Conservation (phyloP, 1,140 invertebrate genomes). For the Drosophila mojavensis region DNA sequence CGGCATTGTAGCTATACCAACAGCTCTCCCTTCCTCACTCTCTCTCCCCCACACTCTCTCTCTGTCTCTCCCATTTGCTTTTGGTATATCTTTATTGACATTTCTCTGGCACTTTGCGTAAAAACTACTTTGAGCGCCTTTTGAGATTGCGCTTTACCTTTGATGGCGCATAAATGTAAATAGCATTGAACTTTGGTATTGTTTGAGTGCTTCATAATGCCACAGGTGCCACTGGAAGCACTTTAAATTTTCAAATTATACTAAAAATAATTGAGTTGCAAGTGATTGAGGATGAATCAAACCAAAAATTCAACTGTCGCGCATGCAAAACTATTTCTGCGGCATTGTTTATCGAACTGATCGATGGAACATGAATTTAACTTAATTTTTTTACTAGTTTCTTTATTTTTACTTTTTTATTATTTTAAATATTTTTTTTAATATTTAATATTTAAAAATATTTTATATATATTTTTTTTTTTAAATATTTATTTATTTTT, state of each 20-base stretch:
- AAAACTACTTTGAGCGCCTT: conserved; percentile 50
- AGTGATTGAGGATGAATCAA: not conserved
- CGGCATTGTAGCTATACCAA: not conserved
- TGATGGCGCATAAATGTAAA: conserved; percentile 43
- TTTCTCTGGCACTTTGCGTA: conserved; percentile 57
- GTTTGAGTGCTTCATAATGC: conserved; percentile 13
- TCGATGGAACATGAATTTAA: no score
- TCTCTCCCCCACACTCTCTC: no score
- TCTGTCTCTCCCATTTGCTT: not conserved
- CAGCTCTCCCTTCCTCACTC: not conserved
- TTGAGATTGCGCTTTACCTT: conserved; percentile 40
- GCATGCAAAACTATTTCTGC: conserved; percentile 35
- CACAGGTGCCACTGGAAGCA: conserved; percentile 35
- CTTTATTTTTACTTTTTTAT: no score
- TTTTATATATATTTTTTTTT: no score
- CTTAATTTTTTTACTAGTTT: no score
- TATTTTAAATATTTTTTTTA: no score
- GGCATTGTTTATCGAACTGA: no score
- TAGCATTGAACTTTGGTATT: conserved; percentile 43
- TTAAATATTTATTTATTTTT: no score
- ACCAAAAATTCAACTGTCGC: conserved; percentile 15
- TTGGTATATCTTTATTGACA: conserved; percentile 41
- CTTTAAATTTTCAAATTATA: conserved; percentile 26
- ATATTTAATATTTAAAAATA: no score
- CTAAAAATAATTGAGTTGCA: not conserved